A percentile compares a stretch with the other conserved stretches of the same genome.
phyloP scores from a whole-genome alignment of 2,797 vertebrate genomes.

The Pachyuromys duprasi region DNA sequence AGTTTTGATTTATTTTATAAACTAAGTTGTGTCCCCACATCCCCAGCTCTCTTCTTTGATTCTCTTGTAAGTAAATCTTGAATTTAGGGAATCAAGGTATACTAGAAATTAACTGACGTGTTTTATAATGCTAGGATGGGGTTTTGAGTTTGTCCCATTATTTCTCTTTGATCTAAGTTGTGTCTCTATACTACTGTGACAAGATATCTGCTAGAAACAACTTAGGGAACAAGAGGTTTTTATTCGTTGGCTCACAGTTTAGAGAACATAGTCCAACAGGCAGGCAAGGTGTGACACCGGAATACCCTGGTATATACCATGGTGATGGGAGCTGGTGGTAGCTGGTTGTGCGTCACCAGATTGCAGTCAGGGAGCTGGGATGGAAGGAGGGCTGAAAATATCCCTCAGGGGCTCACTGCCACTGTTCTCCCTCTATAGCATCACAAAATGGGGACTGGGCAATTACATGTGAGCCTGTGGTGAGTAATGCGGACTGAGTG shows the following conservation, averaged over 20 bases:
- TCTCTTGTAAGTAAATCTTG: neutral
- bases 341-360: neutral
- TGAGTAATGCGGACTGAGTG: neutral
- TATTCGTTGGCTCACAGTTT: neutral
- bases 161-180: neutral
- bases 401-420: neutral
- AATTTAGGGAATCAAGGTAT: neutral
- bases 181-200: neutral
- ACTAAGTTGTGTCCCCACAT: neutral
- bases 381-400: neutral
- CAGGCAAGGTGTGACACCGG: neutral
- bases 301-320: neutral
- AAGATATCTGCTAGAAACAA: neutral
- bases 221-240: no score
- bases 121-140: neutral
- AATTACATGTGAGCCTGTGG: neutral
- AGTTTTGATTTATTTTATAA: constrained; percentile 26
- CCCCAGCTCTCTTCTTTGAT: constrained; percentile 37
- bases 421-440: neutral
- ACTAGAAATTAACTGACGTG: neutral
- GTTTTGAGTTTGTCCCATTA: neutral
- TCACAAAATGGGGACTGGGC: neutral
- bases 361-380: neutral
- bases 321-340: neutral
- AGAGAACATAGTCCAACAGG: neutral